Evolutionary conservation across 1,140 invertebrate genomes (phyloP).

Genomic region (Penaeus japonicus): DNA sequence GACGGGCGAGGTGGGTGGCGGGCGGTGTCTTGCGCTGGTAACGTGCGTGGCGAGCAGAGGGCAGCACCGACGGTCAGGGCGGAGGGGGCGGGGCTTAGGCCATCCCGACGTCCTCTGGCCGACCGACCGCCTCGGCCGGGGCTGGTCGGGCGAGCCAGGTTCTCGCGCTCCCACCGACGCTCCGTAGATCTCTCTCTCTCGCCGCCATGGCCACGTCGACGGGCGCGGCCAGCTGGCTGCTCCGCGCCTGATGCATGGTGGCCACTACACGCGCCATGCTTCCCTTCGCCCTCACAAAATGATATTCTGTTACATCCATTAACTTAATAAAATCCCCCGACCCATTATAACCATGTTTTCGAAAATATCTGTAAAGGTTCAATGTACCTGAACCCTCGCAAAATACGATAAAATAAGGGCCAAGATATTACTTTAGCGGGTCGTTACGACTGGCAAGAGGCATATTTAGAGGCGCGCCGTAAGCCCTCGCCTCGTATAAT

Average conservation of each 20-base stretch:
- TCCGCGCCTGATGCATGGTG: neutral
- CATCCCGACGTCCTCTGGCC: neutral
- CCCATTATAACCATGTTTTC: slow-evolving; percentile 44
- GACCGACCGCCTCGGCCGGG: no score
- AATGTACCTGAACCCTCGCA: slow-evolving; percentile 45
- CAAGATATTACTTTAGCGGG: slow-evolving; percentile 50
- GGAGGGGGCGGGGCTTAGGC: slow-evolving; percentile 45
- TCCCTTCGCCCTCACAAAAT: slow-evolving; percentile 16
- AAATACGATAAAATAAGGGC: slow-evolving; percentile 51
- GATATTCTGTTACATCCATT: slow-evolving; percentile 36
- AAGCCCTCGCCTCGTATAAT: slow-evolving; percentile 48
- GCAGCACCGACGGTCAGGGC: slow-evolving; percentile 44
- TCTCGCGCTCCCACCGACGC: no score
- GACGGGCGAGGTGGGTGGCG: slow-evolving; percentile 57
- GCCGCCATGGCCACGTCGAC: no score
- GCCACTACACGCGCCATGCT: neutral
- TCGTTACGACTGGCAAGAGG: slow-evolving; percentile 38
- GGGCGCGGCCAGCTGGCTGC: no score
- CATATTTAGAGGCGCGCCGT: slow-evolving; percentile 40
- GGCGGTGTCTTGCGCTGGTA: slow-evolving; percentile 55
- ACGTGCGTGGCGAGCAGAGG: slow-evolving; percentile 50
- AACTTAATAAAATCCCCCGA: slow-evolving; percentile 33
- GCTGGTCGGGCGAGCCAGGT: no score
- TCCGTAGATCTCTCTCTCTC: no score
- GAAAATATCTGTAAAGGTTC: slow-evolving; percentile 36